Conservation (phyloP, 2,113 vertebrate genomes). For the Glaucomys volans region DNA sequence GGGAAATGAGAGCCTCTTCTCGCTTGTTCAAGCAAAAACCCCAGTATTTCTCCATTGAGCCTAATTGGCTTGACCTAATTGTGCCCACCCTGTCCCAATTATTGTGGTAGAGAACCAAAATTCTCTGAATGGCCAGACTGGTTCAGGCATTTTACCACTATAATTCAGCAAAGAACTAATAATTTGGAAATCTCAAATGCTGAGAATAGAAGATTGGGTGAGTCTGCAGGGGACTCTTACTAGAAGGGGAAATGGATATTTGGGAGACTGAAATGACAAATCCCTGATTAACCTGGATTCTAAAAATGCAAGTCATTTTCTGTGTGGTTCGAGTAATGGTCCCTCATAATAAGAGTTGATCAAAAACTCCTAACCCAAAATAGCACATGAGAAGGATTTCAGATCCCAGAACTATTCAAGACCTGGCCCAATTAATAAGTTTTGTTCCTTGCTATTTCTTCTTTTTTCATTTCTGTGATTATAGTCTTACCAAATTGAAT, state of each 20-base stretch:
- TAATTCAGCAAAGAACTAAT: neutral
- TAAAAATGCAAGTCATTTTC: conserved; percentile 11
- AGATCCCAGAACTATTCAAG: neutral
- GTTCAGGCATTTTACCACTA: neutral
- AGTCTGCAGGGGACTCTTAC: neutral
- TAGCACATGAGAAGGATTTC: neutral
- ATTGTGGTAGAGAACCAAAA: neutral
- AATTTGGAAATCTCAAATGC: neutral
- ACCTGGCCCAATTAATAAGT: neutral
- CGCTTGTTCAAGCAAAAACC: neutral
- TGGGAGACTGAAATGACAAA: neutral
- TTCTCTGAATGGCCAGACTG: neutral
- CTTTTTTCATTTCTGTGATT: neutral
- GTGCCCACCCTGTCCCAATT: neutral
- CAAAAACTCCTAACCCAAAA: neutral
- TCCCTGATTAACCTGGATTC: neutral
- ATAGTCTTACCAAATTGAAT: neutral
- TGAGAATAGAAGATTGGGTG: neutral
- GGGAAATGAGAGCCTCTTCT: neutral
- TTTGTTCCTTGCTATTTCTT: neutral
- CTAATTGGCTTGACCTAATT: neutral
- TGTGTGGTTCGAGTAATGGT: neutral
- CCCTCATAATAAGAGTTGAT: neutral
- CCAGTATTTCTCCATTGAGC: neutral
- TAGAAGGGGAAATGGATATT: neutral